phyloP scores from a whole-genome alignment of 2,797 vertebrate genomes.

The Menidia menidia region DNA sequence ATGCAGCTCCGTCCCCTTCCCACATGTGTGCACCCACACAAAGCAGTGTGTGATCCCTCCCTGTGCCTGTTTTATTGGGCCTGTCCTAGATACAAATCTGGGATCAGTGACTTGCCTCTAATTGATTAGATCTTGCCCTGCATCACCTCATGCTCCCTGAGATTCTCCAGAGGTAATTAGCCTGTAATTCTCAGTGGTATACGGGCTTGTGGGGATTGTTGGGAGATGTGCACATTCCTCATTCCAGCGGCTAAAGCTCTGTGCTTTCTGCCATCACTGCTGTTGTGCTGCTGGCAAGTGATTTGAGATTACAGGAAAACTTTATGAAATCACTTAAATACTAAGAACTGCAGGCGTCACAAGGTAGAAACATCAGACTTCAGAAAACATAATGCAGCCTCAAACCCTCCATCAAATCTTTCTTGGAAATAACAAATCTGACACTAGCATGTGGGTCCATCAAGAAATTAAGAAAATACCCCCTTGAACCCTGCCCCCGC shows the following conservation, averaged over 20 bases:
- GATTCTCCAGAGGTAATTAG: conserved; percentile 47
- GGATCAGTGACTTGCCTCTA: conserved; percentile 47
- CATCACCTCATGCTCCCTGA: conserved; percentile 40
- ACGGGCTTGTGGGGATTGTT: conserved; percentile 27
- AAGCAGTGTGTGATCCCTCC: conserved; percentile 38
- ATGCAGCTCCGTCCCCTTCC: conserved; percentile 31
- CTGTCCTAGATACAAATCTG: conserved; percentile 39
- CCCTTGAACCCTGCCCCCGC: neutral
- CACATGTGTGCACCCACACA: conserved; percentile 14
- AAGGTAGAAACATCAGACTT: neutral
- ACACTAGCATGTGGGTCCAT: neutral
- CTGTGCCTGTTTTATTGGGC: conserved; percentile 39
- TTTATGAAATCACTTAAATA: too few relatives aligned
- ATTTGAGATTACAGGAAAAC: neutral
- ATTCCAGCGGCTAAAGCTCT: neutral
- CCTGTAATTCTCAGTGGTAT: conserved; percentile 39
- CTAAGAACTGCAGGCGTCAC: neutral
- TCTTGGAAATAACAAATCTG: neutral
- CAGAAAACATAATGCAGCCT: conserved; percentile 6
- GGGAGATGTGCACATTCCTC: conserved; percentile 43
- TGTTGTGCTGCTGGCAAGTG: neutral
- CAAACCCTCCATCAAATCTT: neutral
- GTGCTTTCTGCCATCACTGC: neutral
- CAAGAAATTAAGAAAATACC: neutral
- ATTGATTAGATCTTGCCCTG: conserved; percentile 57